Evolutionary conservation across 64 coral and sea anemone genomes (phyloP).

Genomic region (Montipora capricornis): DNA sequence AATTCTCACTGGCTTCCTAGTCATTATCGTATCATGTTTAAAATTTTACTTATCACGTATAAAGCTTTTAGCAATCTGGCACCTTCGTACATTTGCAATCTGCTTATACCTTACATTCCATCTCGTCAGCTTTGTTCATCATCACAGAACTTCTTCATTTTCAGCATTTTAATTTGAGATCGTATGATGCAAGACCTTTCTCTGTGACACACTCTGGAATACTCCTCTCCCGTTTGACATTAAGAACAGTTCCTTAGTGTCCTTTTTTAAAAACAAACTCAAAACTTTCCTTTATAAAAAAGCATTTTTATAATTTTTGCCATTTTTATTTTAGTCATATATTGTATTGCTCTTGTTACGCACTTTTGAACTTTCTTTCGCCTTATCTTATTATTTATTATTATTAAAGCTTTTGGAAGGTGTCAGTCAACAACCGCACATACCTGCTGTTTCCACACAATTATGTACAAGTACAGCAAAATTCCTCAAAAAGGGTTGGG

Average conservation of each 20-base stretch:
- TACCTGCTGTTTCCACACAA: not conserved
- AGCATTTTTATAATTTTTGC: too few species aligned
- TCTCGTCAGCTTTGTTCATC: slow-evolving; percentile 28
- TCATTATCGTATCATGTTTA: too few species aligned
- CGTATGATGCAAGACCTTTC: not conserved
- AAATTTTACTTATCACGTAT: slow-evolving; percentile 11
- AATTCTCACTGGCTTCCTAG: too few species aligned
- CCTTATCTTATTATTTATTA: too few species aligned
- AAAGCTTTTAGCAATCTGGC: slow-evolving; percentile 39
- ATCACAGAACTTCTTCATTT: not conserved
- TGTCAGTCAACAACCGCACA: not conserved
- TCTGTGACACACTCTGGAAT: not conserved
- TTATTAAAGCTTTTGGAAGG: not conserved
- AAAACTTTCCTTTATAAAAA: slow-evolving; percentile 3
- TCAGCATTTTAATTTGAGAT: not conserved
- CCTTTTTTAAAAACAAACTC: not conserved
- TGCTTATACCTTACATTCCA: slow-evolving; percentile 34
- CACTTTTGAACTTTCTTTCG: too few species aligned
- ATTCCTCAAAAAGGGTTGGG: slow-evolving; percentile 2
- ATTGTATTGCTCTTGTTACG: too few species aligned
- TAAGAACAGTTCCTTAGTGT: not conserved
- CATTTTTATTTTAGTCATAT: too few species aligned
- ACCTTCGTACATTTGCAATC: slow-evolving; percentile 48
- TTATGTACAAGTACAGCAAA: not conserved
- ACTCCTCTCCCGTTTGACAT: not conserved